Evolutionary conservation across 1,140 invertebrate genomes (phyloP).

Genomic region (Drusus annulatus): DNA sequence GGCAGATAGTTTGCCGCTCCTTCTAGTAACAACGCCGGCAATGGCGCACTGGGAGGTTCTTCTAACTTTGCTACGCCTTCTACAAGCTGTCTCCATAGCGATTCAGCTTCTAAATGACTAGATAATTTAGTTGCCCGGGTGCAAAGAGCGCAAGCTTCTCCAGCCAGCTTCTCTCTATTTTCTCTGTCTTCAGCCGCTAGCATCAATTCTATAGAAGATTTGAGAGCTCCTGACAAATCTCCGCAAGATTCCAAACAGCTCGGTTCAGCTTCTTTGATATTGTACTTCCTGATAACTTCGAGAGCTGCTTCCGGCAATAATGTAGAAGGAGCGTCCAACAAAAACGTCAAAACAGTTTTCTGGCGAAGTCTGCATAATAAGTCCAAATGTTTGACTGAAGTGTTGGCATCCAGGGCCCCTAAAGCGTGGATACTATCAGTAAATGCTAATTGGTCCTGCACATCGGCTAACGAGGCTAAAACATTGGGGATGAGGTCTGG

Average conservation of each 20-base stretch:
- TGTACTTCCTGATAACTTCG: slow-evolving; percentile 61
- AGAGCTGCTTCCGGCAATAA: slow-evolving; percentile 66
- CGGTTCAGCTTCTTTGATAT: slow-evolving; percentile 63
- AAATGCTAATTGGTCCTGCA: slow-evolving; percentile 61
- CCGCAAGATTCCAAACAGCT: slow-evolving; percentile 63
- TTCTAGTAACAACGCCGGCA: slow-evolving; percentile 55
- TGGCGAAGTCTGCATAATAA: slow-evolving; percentile 62
- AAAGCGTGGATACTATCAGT: slow-evolving; percentile 62
- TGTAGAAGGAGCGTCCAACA: slow-evolving; percentile 62
- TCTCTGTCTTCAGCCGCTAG: slow-evolving; percentile 43
- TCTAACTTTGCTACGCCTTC: slow-evolving; percentile 50
- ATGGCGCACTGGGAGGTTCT: slow-evolving; percentile 49
- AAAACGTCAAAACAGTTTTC: slow-evolving; percentile 61
- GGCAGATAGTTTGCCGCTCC: slow-evolving; percentile 55
- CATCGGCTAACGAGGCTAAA: slow-evolving; percentile 55
- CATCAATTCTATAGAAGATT: slow-evolving; percentile 51
- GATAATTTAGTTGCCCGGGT: slow-evolving; percentile 54
- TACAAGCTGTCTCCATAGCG: slow-evolving; percentile 51
- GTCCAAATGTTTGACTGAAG: slow-evolving; percentile 62
- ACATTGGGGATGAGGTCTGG: slow-evolving; percentile 58
- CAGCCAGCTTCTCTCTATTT: slow-evolving; percentile 48
- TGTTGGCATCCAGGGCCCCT: slow-evolving; percentile 63
- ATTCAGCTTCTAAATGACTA: slow-evolving; percentile 49
- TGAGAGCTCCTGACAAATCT: slow-evolving; percentile 52
- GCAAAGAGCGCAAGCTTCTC: slow-evolving; percentile 51